phyloP scores from a whole-genome alignment of 1,140 invertebrate genomes.

The Conus ventricosus region DNA sequence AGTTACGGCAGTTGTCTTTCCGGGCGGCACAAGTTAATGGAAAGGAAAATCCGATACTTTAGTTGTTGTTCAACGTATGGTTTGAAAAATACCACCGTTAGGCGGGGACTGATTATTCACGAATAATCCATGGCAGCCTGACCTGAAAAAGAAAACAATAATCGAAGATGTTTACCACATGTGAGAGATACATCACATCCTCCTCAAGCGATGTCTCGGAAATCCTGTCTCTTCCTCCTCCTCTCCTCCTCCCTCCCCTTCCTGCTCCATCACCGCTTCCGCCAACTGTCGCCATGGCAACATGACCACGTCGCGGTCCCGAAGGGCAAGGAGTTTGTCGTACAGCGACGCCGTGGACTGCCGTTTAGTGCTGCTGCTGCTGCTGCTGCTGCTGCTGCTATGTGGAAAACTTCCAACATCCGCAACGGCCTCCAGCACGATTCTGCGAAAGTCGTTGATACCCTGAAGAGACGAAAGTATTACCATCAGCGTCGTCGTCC shows the following conservation, averaged over 20 bases:
- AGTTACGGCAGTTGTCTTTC: too few species aligned
- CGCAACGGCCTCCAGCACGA: constrained; percentile 29
- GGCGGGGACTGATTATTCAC: too few species aligned
- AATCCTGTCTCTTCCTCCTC: background rate
- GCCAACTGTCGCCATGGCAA: constrained; percentile 40
- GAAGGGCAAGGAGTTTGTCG: constrained; percentile 41
- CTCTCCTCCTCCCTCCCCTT: background rate
- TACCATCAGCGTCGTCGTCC: background rate
- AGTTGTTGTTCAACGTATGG: too few species aligned
- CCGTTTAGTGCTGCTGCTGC: constrained; percentile 24
- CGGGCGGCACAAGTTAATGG: too few species aligned
- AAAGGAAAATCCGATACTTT: too few species aligned
- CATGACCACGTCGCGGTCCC: constrained; percentile 38
- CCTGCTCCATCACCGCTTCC: background rate
- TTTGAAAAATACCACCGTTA: too few species aligned
- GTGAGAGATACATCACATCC: too few species aligned
- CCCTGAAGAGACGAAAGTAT: constrained; percentile 32
- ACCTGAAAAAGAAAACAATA: too few species aligned
- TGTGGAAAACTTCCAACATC: constrained; percentile 30
- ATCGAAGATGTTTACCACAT: too few species aligned
- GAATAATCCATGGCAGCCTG: too few species aligned
- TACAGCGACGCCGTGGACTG: constrained; percentile 33
- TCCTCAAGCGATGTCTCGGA: constrained; percentile 1
- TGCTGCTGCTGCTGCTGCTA: background rate
- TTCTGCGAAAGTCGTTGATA: constrained; percentile 39